Conservation (phyloP, 2,888 invertebrate genomes). For the Lysandra coridon region DNA sequence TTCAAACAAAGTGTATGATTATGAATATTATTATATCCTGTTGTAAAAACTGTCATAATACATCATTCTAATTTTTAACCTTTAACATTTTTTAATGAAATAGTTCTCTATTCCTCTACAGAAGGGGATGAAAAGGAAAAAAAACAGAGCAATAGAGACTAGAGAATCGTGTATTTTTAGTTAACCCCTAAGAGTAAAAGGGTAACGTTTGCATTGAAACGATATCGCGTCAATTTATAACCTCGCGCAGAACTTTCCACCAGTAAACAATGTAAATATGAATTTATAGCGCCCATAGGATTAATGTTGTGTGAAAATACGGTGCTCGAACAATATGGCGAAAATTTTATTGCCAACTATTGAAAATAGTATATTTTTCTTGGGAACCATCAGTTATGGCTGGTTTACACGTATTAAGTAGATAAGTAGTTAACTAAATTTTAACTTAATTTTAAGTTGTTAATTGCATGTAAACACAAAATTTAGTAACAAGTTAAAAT, state of each 20-base stretch:
- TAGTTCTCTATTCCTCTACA: too few species aligned
- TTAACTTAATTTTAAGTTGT: too few species aligned
- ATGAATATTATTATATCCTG: too few species aligned
- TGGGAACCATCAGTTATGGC: too few species aligned
- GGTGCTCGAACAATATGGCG: conserved; percentile 27
- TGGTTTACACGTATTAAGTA: too few species aligned
- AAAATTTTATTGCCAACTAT: conserved; percentile 14
- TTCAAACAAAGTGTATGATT: background rate
- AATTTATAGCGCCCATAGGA: conserved; percentile 44
- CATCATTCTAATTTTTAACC: too few species aligned
- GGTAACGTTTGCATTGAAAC: conserved; percentile 25
- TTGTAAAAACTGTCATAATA: too few species aligned
- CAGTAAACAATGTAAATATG: conserved; percentile 44
- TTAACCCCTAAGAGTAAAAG: background rate
- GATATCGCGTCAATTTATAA: conserved; percentile 30
- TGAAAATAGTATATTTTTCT: background rate
- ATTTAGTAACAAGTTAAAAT: too few species aligned
- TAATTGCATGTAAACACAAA: too few species aligned
- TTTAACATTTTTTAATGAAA: too few species aligned
- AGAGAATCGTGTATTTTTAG: background rate
- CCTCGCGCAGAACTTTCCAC: conserved; percentile 38
- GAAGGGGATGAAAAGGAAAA: too few species aligned
- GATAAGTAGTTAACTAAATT: too few species aligned
- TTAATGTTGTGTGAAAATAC: conserved; percentile 42
- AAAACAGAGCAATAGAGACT: background rate